Evolutionary conservation across 2,888 invertebrate genomes (phyloP).

Genomic region (Mechanitis messenoides): DNA sequence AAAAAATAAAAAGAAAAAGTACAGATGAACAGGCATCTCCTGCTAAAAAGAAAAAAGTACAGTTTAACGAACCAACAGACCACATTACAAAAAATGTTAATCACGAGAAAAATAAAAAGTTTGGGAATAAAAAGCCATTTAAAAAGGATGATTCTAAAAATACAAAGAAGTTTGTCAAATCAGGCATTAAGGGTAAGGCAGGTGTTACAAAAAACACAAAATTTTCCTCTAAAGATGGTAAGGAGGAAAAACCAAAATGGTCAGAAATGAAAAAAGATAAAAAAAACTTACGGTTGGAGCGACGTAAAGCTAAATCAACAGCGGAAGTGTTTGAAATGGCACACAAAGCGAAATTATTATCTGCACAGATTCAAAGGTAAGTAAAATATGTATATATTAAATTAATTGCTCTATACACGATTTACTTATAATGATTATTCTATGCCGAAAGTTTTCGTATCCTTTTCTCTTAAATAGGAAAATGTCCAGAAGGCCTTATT

Average conservation of each 20-base stretch:
- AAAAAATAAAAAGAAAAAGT: constrained; percentile 60
- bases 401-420: too few species aligned
- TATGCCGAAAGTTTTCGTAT: too few species aligned
- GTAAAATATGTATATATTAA: not conserved
- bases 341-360: constrained; percentile 62
- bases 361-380: constrained; percentile 68
- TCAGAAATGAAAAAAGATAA: constrained; percentile 84
- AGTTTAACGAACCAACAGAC: constrained; percentile 29
- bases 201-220: constrained; percentile 36
- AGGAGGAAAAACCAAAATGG: constrained; percentile 79
- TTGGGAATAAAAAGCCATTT: constrained; percentile 24
- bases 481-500: too few species aligned
- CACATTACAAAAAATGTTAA: constrained; percentile 13
- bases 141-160: constrained; percentile 27
- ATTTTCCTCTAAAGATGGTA: constrained; percentile 41
- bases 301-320: constrained; percentile 78
- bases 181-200: constrained; percentile 32
- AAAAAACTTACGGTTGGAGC: constrained; percentile 80
- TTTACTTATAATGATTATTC: too few species aligned
- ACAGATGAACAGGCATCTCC: constrained; percentile 37
- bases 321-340: constrained; percentile 66
- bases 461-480: too few species aligned
- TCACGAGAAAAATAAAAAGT: constrained; percentile 21
- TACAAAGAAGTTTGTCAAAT: constrained; percentile 27
- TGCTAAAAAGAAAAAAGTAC: constrained; percentile 55